These are phyloP conservation scores for Herpailurus yagouaroundi DNA, from an alignment of 2,113 vertebrate species.

Conservation along the genomic window DNA sequence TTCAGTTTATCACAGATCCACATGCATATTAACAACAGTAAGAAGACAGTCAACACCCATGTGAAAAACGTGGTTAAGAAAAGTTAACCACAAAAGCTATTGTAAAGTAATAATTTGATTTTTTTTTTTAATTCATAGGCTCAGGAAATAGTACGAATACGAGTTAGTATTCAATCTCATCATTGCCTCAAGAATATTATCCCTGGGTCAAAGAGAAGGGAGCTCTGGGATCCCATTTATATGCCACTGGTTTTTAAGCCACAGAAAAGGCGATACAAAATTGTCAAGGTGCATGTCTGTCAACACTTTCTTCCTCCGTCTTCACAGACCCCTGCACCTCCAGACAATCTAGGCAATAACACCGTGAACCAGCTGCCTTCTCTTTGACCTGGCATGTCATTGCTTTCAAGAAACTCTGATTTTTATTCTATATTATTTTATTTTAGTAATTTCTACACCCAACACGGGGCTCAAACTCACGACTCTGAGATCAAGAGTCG, in stretches of 20 bases:
- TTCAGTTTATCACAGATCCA: neutral
- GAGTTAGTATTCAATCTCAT: neutral
- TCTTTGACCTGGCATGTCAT: too few species aligned
- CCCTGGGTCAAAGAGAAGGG: neutral
- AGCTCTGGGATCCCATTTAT: neutral
- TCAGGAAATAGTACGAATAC: neutral
- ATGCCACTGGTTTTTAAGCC: neutral
- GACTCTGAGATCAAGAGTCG: neutral
- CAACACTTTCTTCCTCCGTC: neutral
- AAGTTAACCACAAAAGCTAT: neutral
- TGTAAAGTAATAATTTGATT: neutral
- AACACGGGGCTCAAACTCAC: neutral
- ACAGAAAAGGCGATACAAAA: neutral
- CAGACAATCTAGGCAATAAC: neutral
- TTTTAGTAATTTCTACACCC: neutral
- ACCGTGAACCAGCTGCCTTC: neutral
- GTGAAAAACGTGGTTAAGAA: neutral
- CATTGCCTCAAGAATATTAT: neutral
- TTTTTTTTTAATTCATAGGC: neutral
- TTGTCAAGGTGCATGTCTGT: neutral
- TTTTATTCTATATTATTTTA: neutral
- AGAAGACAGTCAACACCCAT: neutral
- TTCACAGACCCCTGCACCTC: fast-evolving
- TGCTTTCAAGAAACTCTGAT: neutral
- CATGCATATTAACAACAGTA: neutral